Conservation (phyloP, 2,797 vertebrate genomes). For the Sphaeramia orbicularis region DNA sequence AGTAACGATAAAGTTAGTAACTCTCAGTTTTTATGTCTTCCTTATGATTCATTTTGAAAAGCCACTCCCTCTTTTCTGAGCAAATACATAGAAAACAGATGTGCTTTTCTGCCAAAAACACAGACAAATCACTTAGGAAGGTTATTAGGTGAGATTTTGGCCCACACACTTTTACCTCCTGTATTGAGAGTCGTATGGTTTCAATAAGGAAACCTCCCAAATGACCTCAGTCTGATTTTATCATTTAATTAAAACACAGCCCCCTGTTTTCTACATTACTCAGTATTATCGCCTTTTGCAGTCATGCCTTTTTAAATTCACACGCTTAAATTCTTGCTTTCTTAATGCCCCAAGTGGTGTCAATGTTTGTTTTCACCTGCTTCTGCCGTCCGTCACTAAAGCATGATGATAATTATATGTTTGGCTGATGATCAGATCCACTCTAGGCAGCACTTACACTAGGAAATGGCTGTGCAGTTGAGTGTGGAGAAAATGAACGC, state of each 20-base stretch:
- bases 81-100: conserved; percentile 61
- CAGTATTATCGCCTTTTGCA: neutral
- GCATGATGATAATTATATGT: neutral
- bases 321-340: neutral
- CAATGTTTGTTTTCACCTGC: conserved; percentile 3
- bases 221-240: conserved; percentile 36
- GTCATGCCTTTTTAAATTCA: neutral
- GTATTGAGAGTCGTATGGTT: conserved; percentile 23
- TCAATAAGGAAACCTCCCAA: conserved; percentile 32
- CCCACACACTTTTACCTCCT: conserved; percentile 28
- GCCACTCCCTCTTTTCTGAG: conserved; percentile 48
- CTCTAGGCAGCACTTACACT: neutral
- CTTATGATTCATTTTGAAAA: conserved; percentile 35
- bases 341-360: neutral
- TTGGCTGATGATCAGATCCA: conserved; percentile 4
- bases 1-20: neutral
- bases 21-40: conserved; percentile 11
- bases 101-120: conserved; percentile 32
- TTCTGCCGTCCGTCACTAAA: conserved; percentile 2
- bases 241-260: neutral
- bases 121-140: conserved; percentile 31
- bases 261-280: conserved; percentile 12
- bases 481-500: conserved; percentile 10
- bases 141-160: conserved; percentile 36
- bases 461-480: neutral